phyloP scores from a whole-genome alignment of 1,140 invertebrate genomes.

The Vollenhovia emeryi region DNA sequence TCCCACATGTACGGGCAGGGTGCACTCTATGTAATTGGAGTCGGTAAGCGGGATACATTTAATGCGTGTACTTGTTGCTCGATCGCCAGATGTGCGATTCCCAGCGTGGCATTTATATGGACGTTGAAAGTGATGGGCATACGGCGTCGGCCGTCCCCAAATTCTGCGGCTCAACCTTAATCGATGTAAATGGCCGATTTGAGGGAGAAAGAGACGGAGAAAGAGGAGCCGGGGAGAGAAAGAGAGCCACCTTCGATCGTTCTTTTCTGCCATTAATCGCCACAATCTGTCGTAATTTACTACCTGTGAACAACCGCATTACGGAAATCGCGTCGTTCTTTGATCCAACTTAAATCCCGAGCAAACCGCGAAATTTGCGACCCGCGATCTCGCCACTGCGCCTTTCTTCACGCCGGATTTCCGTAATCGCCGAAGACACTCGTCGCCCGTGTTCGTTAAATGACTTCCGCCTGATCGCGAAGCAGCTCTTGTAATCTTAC shows the following conservation, averaged over 20 bases:
- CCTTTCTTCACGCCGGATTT: slow-evolving; percentile 1
- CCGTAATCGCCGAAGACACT: background rate
- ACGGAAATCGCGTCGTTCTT: slow-evolving; percentile 27
- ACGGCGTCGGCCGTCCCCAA: slow-evolving; percentile 67
- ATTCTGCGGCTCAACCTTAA: slow-evolving; percentile 76
- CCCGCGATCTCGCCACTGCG: background rate
- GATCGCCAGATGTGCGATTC: slow-evolving; percentile 76
- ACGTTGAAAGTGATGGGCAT: slow-evolving; percentile 60
- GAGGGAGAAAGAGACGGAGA: background rate
- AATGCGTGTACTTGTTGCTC: slow-evolving; percentile 79
- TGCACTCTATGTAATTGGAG: slow-evolving; percentile 69
- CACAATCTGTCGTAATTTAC: slow-evolving; percentile 53
- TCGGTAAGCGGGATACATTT: slow-evolving; percentile 70
- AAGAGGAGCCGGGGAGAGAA: background rate
- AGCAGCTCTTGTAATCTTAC: background rate
- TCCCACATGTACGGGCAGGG: slow-evolving; percentile 51
- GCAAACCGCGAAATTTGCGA: slow-evolving; percentile 42
- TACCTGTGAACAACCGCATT: slow-evolving; percentile 36
- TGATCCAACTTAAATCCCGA: slow-evolving; percentile 15
- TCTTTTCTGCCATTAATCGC: slow-evolving; percentile 42
- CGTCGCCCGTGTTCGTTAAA: background rate
- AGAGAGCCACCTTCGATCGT: slow-evolving; percentile 9
- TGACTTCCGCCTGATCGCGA: background rate
- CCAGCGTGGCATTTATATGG: slow-evolving; percentile 67
- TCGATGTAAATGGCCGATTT: slow-evolving; percentile 70